Conservation (phyloP, 2,797 vertebrate genomes). For the Brachymystax lenok region DNA sequence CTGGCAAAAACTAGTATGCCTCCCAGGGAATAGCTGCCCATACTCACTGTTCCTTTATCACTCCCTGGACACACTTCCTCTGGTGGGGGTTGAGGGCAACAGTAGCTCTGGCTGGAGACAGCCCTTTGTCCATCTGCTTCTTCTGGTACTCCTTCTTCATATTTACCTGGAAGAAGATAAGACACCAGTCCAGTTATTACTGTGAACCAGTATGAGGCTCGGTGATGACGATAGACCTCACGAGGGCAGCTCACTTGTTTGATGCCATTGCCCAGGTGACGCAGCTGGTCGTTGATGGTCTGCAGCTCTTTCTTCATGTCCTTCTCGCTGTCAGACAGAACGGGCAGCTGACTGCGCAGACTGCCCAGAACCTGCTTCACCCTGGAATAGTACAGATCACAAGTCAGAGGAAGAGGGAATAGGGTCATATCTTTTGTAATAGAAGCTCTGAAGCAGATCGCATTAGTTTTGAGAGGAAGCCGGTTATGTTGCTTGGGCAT, state of each 20-base stretch:
- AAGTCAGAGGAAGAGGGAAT: no score
- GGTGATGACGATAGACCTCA: background rate
- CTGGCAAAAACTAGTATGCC: background rate
- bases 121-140: constrained; percentile 84
- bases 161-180: constrained; percentile 79
- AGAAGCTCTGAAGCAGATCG: no score
- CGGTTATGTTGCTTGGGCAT: background rate
- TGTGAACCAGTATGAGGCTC: background rate
- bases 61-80: constrained; percentile 88
- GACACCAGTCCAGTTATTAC: background rate
- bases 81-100: constrained; percentile 87
- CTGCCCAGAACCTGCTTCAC: constrained; percentile 87
- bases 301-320: constrained; percentile 95
- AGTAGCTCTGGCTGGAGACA: constrained; percentile 71
- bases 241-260: constrained; percentile 73
- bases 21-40: background rate
- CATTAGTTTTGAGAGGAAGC: no score
- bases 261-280: constrained; percentile 87
- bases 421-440: no score
- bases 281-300: constrained; percentile 84
- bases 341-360: constrained; percentile 86
- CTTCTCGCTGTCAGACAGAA: constrained; percentile 92
- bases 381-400: constrained; percentile 56
- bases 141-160: constrained; percentile 97
- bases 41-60: constrained; percentile 90